Evolutionary conservation across 2,888 invertebrate genomes (phyloP), one percentile per base, ranked within the genome.

Genomic region (Brachyptera putata): DNA sequence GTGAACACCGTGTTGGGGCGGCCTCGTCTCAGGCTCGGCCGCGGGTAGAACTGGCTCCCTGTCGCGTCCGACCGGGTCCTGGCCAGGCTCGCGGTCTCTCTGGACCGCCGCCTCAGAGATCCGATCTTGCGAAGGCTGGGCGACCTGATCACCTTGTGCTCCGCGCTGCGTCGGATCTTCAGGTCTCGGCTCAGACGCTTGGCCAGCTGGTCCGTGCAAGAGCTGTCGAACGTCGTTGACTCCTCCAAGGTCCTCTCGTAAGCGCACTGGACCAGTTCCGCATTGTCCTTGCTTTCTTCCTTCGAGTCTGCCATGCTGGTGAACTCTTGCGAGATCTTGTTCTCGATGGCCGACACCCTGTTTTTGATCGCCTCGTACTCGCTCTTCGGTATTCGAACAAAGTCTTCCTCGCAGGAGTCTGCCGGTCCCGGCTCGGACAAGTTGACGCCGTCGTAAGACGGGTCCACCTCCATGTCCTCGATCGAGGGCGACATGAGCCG

Each of bases 51-150:
- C 70, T 75, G 78, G 22, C 11, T 16, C 5, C 18, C 43, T 5
- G 50, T 57, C 24, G 14, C 22, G 1, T 25, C 13, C 21, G 62
- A n/a, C n/a, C n/a, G n/a, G n/a, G n/a, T n/a, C 13, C 37, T 25
- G 9, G 36, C 18, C 7, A 55, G 36, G 13, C 46, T 46, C 39
- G 71, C 70, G 16, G 69, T 67, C 62, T 89, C 89, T 70, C 83
- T 82, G 0, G 89, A 89, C 56, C 87, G 77, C 49, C 89, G 78
- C 69, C 89, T 76, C 66, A 90, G 80, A 7, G 81, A 83, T 18
- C 89, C 89, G 61, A 90, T 91, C 79, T 89, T 90, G 56, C 90
- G 78, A 1, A 89, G 89, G 71, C 89, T 90, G 0, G 90, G 91
- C 0, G 90, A 90, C 65, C 89, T 76, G 63, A 89, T 86, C 5